Conservation (phyloP, 2,113 vertebrate genomes). For the Oryzias woworae region DNA sequence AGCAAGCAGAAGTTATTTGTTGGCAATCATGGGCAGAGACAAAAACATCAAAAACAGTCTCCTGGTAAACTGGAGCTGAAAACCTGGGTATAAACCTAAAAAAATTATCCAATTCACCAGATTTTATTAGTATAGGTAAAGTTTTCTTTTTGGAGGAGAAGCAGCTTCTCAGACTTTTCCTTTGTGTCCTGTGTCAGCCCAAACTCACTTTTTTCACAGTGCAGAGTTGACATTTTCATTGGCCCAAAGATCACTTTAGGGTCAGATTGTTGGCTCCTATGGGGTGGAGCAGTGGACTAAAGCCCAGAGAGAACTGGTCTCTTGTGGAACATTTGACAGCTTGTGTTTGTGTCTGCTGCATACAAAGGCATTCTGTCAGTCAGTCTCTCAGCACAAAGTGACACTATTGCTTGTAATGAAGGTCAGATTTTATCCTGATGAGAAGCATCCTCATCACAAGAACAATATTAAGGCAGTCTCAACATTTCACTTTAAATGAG, state of each 20-base stretch:
- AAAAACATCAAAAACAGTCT: neutral
- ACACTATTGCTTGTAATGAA: conserved; percentile 3
- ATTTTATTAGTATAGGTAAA: conserved; percentile 32
- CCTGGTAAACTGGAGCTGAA: neutral
- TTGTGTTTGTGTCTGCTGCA: conserved; percentile 22
- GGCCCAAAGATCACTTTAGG: conserved; percentile 58
- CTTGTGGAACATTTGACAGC: conserved; percentile 47
- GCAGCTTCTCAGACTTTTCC: conserved; percentile 20
- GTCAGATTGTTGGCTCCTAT: conserved; percentile 51
- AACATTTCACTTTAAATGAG: conserved; percentile 28
- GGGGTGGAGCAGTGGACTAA: conserved; percentile 47
- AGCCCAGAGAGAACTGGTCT: conserved; percentile 36
- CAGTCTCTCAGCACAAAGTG: conserved; percentile 14
- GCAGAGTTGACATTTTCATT: conserved; percentile 62
- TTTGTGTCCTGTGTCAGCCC: conserved; percentile 55
- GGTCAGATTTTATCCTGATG: conserved; percentile 10
- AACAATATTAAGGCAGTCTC: conserved; percentile 58
- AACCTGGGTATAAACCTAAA: conserved; percentile 29
- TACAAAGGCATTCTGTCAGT: conserved; percentile 36
- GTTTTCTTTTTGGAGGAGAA: conserved; percentile 6
- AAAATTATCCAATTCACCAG: conserved; percentile 36
- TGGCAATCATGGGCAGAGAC: conserved; percentile 17
- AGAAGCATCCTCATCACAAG: conserved; percentile 30
- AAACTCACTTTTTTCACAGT: conserved; percentile 59
- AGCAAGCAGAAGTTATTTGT: conserved; percentile 38